Evolutionary conservation across 2,797 vertebrate species (phyloP).

Genomic region (Gymnocypris eckloni): DNA sequence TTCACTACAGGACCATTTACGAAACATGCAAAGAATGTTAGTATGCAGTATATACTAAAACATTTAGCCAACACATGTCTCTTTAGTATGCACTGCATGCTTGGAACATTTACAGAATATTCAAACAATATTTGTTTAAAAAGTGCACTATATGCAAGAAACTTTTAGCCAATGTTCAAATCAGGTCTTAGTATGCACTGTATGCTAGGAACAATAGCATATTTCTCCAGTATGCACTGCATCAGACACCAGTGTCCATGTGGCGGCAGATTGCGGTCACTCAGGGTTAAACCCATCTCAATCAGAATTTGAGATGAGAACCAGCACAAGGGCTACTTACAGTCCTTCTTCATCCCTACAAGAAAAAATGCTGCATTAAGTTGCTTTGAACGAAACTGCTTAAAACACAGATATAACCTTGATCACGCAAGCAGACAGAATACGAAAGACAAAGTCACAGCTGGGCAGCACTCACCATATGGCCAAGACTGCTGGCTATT

Average conservation of each 20-base stretch:
- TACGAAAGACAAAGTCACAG: constrained; percentile 23
- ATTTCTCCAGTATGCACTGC: neutral
- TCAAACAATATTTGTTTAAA: neutral
- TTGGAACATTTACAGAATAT: no score
- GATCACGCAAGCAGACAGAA: constrained; percentile 15
- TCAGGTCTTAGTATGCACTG: constrained; percentile 2
- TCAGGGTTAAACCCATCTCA: constrained; percentile 33
- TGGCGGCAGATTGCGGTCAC: constrained; percentile 18
- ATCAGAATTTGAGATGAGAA: constrained; percentile 21
- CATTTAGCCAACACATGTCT: neutral
- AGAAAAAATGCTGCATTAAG: neutral
- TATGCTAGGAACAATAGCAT: constrained; percentile 12
- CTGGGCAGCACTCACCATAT: constrained; percentile 33
- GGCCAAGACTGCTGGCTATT: constrained; percentile 37
- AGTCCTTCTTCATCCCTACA: neutral
- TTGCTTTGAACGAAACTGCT: constrained; percentile 2
- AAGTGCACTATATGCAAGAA: neutral
- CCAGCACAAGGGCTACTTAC: neutral
- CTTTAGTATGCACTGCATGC: neutral
- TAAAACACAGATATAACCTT: constrained; percentile 38
- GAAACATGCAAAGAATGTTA: neutral
- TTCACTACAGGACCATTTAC: neutral
- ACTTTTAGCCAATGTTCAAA: neutral
- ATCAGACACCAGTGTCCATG: constrained; percentile 9
- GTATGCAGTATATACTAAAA: neutral